Base-by-base conservation (phyloP, 2,888 invertebrate genomes). In the Drosophila buzzatii region DNA sequence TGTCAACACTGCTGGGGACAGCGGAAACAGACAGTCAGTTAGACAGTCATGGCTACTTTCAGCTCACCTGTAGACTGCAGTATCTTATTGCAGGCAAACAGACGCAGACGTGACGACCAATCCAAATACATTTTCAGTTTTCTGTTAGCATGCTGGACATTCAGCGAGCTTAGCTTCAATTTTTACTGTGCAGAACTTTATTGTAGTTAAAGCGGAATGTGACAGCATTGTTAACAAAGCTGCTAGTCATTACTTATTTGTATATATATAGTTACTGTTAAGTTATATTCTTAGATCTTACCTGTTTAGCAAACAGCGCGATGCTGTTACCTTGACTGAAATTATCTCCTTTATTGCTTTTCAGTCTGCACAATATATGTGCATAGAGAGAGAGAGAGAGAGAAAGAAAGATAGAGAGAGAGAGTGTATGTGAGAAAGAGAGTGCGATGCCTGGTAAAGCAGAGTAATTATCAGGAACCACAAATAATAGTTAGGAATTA, bases 41-140 rank as follows among this genome's bases (percentile, higher is more conserved):
- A 23, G 23, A 45, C 73, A 92, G 81, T 64, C 92, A 89, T 69
- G 93, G 76, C 35, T 51, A 53, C 49, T 47, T 45, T 23, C 67
- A 68, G 58, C 87, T 89, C 87, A 93, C 93, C 92, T 92, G 92
- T 76, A 93, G 90, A 82, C 92, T 92, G 92, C 76, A 93, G 90
- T 82, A 93, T 93, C 89, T 92, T 92, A 79, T 93, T 93, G 85
- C 92, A 92, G 76, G 93, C 93, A 87, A 93, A 92, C 70, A 93
- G 83, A 66, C 92, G 91, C 68, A 93, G 79, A 85, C 92, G 92
- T 85, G 92, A 91, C 78, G 93, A 92, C 93, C 93, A 93, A 76
- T 93, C 92, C 68, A 93, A 87, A 84, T 93, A 93, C 69, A 92
- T 92, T 90, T 93, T 92, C 88, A 93, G 86, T 81, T 92, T 93